Conservation (phyloP, 2,797 vertebrate species). For the Phataginus tricuspis region DNA sequence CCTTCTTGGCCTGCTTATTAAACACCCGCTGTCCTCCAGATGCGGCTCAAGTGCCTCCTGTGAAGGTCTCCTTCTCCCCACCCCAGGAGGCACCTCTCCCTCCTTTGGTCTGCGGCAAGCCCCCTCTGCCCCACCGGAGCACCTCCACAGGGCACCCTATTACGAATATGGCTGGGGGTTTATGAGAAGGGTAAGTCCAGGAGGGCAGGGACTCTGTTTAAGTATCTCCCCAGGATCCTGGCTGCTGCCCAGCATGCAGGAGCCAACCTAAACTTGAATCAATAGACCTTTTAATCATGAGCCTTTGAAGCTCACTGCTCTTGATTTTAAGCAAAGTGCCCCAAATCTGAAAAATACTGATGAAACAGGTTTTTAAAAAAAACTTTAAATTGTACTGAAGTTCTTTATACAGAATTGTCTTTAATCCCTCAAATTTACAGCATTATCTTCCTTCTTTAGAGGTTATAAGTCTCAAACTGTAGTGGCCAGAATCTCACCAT, state of each 20-base stretch:
- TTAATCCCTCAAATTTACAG: not conserved
- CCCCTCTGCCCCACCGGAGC: rapidly evolving
- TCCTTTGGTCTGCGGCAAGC: not conserved
- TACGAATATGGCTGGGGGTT: too few relatives aligned
- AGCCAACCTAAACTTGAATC: not conserved
- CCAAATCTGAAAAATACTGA: not conserved
- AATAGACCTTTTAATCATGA: not conserved
- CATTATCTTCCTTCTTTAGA: not conserved
- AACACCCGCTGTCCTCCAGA: not conserved
- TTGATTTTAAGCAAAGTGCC: not conserved
- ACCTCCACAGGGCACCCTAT: rapidly evolving
- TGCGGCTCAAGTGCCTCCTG: not conserved
- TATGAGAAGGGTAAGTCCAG: not conserved
- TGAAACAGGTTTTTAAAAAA: not conserved
- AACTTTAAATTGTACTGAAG: not conserved
- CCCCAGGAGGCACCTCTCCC: rapidly evolving
- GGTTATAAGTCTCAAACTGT: not conserved
- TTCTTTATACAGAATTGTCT: not conserved
- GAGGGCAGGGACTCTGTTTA: not conserved
- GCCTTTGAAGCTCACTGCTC: not conserved
- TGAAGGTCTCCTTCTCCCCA: not conserved
- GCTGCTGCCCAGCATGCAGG: too few relatives aligned
- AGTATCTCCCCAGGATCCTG: not conserved
- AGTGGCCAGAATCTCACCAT: not conserved
- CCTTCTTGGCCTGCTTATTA: not conserved